Conservation (phyloP, 2,113 vertebrate species). For the Anser cygnoides region DNA sequence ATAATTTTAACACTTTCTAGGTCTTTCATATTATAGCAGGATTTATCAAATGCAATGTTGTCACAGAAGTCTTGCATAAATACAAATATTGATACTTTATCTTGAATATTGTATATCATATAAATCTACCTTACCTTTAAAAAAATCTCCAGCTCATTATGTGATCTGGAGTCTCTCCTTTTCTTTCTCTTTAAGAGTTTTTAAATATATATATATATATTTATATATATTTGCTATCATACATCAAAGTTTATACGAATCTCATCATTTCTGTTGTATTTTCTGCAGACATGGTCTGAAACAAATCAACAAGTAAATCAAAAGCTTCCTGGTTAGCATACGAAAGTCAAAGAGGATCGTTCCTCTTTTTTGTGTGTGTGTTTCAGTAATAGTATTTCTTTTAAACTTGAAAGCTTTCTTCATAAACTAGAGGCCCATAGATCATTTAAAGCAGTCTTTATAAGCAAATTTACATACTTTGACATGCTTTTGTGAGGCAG, state of each 20-base stretch:
- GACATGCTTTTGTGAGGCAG: slow-evolving; percentile 74
- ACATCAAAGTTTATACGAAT: slow-evolving; percentile 59
- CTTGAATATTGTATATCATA: slow-evolving; percentile 17
- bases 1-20: slow-evolving; percentile 8
- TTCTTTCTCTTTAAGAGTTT: slow-evolving; percentile 58
- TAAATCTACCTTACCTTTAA: slow-evolving; percentile 54
- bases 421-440: slow-evolving; percentile 42
- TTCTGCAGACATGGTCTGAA: slow-evolving; percentile 67
- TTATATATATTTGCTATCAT: slow-evolving; percentile 55
- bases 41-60: slow-evolving; percentile 32
- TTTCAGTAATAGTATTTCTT: slow-evolving; percentile 22
- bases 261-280: slow-evolving; percentile 6
- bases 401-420: slow-evolving; percentile 29
- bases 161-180: slow-evolving; percentile 23
- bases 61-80: slow-evolving; percentile 41
- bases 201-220: slow-evolving; percentile 48
- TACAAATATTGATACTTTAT: slow-evolving; percentile 46
- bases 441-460: slow-evolving; percentile 64
- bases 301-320: neutral
- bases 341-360: slow-evolving; percentile 35
- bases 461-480: slow-evolving; percentile 67
- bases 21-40: slow-evolving; percentile 23
- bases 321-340: neutral
- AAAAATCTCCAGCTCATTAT: slow-evolving; percentile 40
- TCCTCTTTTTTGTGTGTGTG: neutral